phyloP scores from a whole-genome alignment of 2,797 vertebrate species.

The Myripristis jacobus region DNA sequence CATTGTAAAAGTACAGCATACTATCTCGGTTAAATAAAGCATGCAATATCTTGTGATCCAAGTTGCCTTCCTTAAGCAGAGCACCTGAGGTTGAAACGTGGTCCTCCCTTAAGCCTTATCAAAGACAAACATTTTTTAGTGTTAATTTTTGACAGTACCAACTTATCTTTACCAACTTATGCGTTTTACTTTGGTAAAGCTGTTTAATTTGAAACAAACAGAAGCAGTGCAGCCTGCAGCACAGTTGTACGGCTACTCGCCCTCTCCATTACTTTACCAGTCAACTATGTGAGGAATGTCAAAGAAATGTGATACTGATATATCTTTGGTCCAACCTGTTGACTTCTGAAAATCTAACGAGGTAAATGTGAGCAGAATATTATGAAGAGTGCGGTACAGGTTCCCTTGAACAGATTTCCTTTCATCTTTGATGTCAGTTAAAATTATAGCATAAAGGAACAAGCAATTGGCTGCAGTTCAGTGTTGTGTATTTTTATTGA shows the following conservation, averaged over 20 bases:
- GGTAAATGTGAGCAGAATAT: no score
- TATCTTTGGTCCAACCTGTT: background rate
- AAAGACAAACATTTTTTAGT: background rate
- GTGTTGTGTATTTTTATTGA: slow-evolving; percentile 55
- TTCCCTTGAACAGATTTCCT: background rate
- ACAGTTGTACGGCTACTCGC: background rate
- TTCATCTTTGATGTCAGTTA: background rate
- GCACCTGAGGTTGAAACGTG: background rate
- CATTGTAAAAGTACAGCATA: no score
- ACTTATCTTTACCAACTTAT: background rate
- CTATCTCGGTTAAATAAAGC: background rate
- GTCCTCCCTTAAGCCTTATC: background rate
- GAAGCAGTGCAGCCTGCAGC: background rate
- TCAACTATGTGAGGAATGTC: no score
- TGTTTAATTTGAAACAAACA: no score
- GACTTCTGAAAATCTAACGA: background rate
- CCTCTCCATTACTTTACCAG: background rate
- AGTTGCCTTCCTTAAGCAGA: background rate
- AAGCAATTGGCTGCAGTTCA: slow-evolving; percentile 21
- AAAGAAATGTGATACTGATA: background rate
- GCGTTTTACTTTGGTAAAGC: background rate
- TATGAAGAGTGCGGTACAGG: no score
- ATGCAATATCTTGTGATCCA: background rate
- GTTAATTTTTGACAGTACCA: background rate
- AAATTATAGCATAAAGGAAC: background rate